Evolutionary conservation across 2,888 invertebrate genomes (phyloP).

Genomic region (Syritta pipiens): DNA sequence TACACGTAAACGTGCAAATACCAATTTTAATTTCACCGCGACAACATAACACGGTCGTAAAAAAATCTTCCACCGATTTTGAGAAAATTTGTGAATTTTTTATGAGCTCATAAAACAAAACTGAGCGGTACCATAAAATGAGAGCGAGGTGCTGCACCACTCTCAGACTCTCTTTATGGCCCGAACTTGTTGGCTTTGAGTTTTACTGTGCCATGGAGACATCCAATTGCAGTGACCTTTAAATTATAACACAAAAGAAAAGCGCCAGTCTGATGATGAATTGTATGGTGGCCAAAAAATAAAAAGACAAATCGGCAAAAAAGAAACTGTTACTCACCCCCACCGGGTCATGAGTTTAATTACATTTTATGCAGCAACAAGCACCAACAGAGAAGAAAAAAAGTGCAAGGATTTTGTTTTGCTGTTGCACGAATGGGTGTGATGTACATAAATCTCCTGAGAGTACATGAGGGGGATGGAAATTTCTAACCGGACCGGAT

Average conservation of each 20-base stretch:
- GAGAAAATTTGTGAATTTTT: slow-evolving; percentile 11
- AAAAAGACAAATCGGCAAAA: not conserved
- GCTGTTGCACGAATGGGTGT: slow-evolving; percentile 44
- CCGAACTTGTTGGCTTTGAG: slow-evolving; percentile 25
- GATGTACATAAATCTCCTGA: slow-evolving; percentile 52
- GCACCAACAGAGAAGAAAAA: no score
- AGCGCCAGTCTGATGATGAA: not conserved
- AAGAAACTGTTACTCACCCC: not conserved
- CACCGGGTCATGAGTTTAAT: slow-evolving; percentile 34
- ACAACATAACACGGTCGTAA: slow-evolving; percentile 3
- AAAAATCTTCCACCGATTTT: slow-evolving; percentile 7
- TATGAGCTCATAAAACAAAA: slow-evolving; percentile 9
- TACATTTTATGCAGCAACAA: slow-evolving; percentile 56
- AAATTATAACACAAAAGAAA: slow-evolving; percentile 18
- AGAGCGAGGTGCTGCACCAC: slow-evolving; percentile 6
- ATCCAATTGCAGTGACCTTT: not conserved
- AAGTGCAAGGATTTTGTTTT: slow-evolving; percentile 55
- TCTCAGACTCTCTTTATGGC: not conserved
- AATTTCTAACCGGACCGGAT: slow-evolving; percentile 43
- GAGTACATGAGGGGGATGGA: slow-evolving; percentile 32
- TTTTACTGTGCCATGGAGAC: not conserved
- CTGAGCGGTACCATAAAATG: slow-evolving; percentile 3
- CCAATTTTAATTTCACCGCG: slow-evolving; percentile 3
- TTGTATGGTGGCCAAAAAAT: not conserved
- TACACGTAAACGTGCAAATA: no score